Evolutionary conservation across 1,140 invertebrate genomes (phyloP), one percentile per base, ranked within the genome.

Genomic region (Euura saliciscinereae): DNA sequence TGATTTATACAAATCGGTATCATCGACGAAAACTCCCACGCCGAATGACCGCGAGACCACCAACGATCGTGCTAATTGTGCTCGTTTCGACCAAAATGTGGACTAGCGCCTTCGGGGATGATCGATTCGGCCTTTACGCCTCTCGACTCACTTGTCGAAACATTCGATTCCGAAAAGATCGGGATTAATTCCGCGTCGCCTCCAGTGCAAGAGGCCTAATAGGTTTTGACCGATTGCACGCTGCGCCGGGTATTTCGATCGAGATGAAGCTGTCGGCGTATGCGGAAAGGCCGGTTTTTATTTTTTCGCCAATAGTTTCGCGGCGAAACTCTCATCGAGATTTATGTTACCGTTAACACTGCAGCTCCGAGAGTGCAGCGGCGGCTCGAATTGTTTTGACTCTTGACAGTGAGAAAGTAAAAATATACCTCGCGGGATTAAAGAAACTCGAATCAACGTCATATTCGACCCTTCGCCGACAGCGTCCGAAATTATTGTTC

Each of bases 321-420:
- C 51, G 8, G 13, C 51, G 8, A 59, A 11, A n/a, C 8, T 59
- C 28, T 59, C 10, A 59, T 59, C 65, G 71, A 74, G 73, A 75
- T 78, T 78, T 73, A 76, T 76, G 66, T 71, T 74, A 73, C 76
- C 73, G 71, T 78, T 76, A 73, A 68, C 75, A 44, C n/a, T 45
- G 66, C 67, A 72, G 77, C 72, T 11, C 3, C 13, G 13, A 59
- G 51, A 76, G 77, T 64, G 28, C 73, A 67, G 73, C 78, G 44
- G 73, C 77, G 65, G 28, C 66, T 59, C 43, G 44, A 69, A 51
- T 44, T 68, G 45, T 69, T 77, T 77, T 72, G 70, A 74, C 72
- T 70, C 44, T 10, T 10, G 44, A 64, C 42, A 73, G 70, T 70
- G 69, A 65, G 45, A 28, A 28, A 28, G 28, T 28, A 28, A 28